Evolutionary conservation across 2,113 vertebrate genomes (phyloP), one percentile per base, ranked within the genome.

Genomic region (Caranx ignobilis): DNA sequence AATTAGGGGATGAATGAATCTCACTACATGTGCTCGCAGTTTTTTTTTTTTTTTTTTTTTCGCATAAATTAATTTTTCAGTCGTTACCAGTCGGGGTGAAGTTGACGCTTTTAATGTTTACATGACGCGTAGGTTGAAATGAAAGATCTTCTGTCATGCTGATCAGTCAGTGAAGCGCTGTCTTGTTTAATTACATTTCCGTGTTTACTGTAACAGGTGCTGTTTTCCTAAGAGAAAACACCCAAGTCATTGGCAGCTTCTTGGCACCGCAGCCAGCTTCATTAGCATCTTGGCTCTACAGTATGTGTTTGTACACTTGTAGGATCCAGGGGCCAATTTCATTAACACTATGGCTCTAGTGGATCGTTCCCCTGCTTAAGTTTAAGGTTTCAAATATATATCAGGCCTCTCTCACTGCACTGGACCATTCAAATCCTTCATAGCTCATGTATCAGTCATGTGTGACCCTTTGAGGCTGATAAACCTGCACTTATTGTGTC

Each of bases 351-450:
- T 19, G 31, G 63, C 79, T 68, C 41, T 10, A 1, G 68, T 48
- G 62, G 47, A 65, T 48, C 21, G 31, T 60, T 66, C 71, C 59
- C 50, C 70, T 85, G 60, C 60, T 48, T 31, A 45, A 80, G 57
- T 31, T 3, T 57, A 79, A 59, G 71, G 79, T 66, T 67, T 89
- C 31, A 89, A 55, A 84, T 84, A 77, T 84, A 74, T 68, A 80
- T 77, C 81, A 66, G 66, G 19, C 54, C 6, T 57, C 19, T 39
- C 21, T 70, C 56, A 7, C 66, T 63, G 71, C 72, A 39, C 34
- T 15, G 35, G 37, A n/a, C 4, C 16, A 6, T 63, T 21, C 15
- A 21, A 54, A 47, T 55, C 6, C 11, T 59, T 19, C 32, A 18
- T 48, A 19, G 34, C 43, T 12, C 39, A 48, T 26, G 21, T 47